A percentile compares a stretch with the other conserved stretches of the same genome.
phyloP scores from a whole-genome alignment of 2,113 vertebrate genomes.

The Danionella cerebrum region DNA sequence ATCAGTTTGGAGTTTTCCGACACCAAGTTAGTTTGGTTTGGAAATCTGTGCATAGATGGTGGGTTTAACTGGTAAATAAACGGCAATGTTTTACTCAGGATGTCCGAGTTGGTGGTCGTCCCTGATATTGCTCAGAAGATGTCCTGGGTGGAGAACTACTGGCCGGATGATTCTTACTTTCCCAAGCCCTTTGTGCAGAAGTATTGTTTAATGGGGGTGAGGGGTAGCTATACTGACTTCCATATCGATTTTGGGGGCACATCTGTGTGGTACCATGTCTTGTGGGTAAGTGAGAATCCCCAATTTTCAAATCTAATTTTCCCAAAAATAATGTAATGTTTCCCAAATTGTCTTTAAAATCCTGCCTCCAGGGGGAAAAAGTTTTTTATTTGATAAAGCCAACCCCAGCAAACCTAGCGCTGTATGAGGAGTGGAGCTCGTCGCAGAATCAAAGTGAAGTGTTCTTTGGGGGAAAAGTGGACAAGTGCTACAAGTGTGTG shows the following conservation, averaged over 20 bases:
- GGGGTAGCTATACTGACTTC: constrained; percentile 96
- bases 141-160: constrained; percentile 99
- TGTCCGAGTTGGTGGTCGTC: constrained; percentile 92
- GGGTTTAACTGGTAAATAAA: background rate
- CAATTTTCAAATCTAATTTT: background rate
- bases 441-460: constrained; percentile 96
- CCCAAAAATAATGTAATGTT: too few relatives aligned
- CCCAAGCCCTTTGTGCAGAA: constrained; percentile 98
- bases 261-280: constrained; percentile 98
- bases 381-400: constrained; percentile 98
- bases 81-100: constrained; percentile 63
- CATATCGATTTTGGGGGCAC: constrained; percentile 99
- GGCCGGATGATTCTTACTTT: constrained; percentile 97
- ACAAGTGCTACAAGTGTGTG: constrained; percentile 83
- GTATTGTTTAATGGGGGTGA: constrained; percentile 97
- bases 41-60: background rate
- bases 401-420: constrained; percentile 86
- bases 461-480: constrained; percentile 93
- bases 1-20: constrained; percentile 99
- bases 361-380: constrained; percentile 83
- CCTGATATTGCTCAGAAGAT: constrained; percentile 93
- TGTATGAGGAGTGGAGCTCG: constrained; percentile 97
- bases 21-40: constrained; percentile 76
- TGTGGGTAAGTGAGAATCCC: constrained; percentile 78
- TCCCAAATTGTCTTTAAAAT: too few relatives aligned